Percentiles rank a stretch among this genome's conserved stretches.
Conservation (phyloP, 2,888 invertebrate species). For the Rotaria sp. region DNA sequence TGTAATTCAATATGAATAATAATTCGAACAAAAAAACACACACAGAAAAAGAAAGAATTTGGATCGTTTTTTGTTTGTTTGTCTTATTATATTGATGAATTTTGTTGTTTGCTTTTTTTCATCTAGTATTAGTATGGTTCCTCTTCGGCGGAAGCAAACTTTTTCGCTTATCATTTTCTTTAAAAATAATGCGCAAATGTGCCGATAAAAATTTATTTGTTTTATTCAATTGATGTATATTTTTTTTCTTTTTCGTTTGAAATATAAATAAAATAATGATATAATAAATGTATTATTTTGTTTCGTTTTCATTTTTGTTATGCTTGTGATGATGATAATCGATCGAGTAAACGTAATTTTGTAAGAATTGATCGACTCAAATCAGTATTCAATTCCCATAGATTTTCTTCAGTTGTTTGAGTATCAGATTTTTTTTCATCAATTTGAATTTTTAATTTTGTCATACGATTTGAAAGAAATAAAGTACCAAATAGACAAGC, state of each 20-base stretch:
- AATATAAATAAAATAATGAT: background rate
- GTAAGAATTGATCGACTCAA: background rate
- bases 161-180: background rate
- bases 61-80: background rate
- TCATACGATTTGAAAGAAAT: background rate
- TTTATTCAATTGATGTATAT: slow-evolving; percentile 15
- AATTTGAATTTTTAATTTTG: background rate
- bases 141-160: background rate
- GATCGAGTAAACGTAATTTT: background rate
- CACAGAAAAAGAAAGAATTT: too few relatives aligned
- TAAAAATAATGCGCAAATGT: background rate
- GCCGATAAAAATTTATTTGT: slow-evolving; percentile 1
- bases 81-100: background rate
- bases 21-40: too few relatives aligned
- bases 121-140: background rate
- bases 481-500: background rate
- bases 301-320: background rate
- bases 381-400: slow-evolving; percentile 2
- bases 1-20: background rate
- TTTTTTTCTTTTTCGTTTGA: background rate
- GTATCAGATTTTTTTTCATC: slow-evolving; percentile 5
- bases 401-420: background rate
- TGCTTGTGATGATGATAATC: background rate
- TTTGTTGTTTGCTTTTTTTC: background rate
- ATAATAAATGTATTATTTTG: background rate